phyloP scores from a whole-genome alignment of 1,140 invertebrate genomes.

The Elymnias hypermnestra region DNA sequence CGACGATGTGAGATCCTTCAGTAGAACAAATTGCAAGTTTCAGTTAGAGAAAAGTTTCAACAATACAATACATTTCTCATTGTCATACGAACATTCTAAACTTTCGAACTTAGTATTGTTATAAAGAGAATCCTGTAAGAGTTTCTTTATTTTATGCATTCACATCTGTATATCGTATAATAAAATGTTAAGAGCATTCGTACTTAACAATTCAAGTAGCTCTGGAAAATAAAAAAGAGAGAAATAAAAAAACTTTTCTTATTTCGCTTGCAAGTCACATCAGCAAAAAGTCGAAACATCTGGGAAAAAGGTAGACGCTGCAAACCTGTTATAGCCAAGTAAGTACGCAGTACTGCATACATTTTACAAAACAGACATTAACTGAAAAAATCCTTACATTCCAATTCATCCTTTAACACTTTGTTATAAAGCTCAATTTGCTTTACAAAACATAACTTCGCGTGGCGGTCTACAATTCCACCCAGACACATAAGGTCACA shows the following conservation, averaged over 20 bases:
- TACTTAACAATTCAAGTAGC: slow-evolving; percentile 12
- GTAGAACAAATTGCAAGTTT: too few species aligned
- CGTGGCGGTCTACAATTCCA: slow-evolving; percentile 14
- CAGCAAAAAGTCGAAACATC: slow-evolving; percentile 29
- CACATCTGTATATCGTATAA: not conserved
- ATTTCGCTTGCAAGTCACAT: slow-evolving; percentile 14
- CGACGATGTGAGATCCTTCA: too few species aligned
- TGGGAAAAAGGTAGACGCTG: slow-evolving; percentile 27
- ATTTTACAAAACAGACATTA: not conserved
- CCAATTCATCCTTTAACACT: slow-evolving; percentile 9
- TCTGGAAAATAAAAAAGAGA: slow-evolving; percentile 9
- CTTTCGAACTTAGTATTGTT: not conserved
- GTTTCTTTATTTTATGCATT: not conserved
- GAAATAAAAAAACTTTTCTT: slow-evolving; percentile 20
- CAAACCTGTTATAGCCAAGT: slow-evolving; percentile 25
- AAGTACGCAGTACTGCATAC: slow-evolving; percentile 11
- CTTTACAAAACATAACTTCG: slow-evolving; percentile 4
- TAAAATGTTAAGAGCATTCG: slow-evolving; percentile 4
- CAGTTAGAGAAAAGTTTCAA: too few species aligned
- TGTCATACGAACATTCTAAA: not conserved
- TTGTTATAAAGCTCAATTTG: slow-evolving; percentile 15
- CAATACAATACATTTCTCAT: too few species aligned
- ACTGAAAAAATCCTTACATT: not conserved
- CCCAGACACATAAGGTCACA: slow-evolving; percentile 12
- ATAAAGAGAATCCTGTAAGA: not conserved